phyloP scores from a whole-genome alignment of 2,797 vertebrate genomes.

The Periparus ater region DNA sequence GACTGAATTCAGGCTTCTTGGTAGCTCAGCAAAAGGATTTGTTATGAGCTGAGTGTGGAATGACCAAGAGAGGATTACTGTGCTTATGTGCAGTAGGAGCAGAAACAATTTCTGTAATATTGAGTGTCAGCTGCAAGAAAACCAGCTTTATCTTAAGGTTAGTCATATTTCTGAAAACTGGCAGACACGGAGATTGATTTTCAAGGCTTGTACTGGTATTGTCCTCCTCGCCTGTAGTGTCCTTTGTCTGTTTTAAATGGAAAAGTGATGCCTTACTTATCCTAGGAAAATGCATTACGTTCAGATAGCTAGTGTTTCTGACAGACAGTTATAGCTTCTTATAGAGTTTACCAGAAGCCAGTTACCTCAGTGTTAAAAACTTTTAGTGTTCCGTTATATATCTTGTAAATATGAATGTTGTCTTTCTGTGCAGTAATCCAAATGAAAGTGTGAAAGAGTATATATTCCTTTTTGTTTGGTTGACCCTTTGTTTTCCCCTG shows the following conservation, averaged over 20 bases:
- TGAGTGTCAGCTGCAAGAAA: neutral
- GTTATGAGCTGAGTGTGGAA: neutral
- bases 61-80: neutral
- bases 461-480: neutral
- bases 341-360: neutral
- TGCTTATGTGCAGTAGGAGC: neutral
- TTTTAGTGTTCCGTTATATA: neutral
- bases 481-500: neutral
- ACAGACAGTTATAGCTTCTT: neutral
- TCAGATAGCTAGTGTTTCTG: neutral
- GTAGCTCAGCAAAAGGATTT: neutral
- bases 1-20: neutral
- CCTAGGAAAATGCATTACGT: neutral
- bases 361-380: neutral
- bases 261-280: neutral
- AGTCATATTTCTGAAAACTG: neutral
- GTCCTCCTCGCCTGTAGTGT: neutral
- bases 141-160: neutral
- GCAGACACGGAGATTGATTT: neutral
- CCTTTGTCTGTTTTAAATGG: neutral
- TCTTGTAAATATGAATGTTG: neutral
- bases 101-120: neutral
- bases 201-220: neutral
- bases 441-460: neutral
- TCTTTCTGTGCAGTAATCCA: conserved; percentile 9